Percentiles rank a stretch among this genome's conserved stretches.
phyloP scores from a whole-genome alignment of 2,888 invertebrate species.

The Nemotelus pantherinus region DNA sequence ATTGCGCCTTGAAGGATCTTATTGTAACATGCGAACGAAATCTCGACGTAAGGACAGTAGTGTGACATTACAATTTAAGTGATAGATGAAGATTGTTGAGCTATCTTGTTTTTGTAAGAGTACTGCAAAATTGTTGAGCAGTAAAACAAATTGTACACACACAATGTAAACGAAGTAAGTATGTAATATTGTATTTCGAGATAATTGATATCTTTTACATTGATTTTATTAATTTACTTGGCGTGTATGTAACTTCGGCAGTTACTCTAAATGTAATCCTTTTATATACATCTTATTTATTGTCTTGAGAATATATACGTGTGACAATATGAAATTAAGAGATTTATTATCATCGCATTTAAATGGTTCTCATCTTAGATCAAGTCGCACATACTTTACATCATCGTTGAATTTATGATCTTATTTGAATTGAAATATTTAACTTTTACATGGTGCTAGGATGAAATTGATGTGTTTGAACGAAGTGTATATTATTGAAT shows the following conservation, averaged over 20 bases:
- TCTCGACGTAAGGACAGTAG: too few relatives aligned
- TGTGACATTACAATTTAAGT: slow-evolving; percentile 16
- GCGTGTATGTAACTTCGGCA: slow-evolving; percentile 17
- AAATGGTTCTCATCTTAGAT: too few relatives aligned
- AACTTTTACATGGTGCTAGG: background rate
- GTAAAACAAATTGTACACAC: slow-evolving; percentile 35
- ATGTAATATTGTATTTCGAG: slow-evolving; percentile 41
- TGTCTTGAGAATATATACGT: slow-evolving; percentile 32
- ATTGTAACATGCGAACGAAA: too few relatives aligned
- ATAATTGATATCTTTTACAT: slow-evolving; percentile 37
- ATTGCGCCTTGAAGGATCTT: too few relatives aligned
- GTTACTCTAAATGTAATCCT: slow-evolving; percentile 23
- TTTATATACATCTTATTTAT: slow-evolving; percentile 23
- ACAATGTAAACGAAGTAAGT: slow-evolving; percentile 44
- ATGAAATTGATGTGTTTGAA: background rate
- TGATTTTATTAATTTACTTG: slow-evolving; percentile 28
- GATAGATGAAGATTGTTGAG: background rate
- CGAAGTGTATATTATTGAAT: background rate
- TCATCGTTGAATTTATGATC: too few relatives aligned
- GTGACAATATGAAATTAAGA: slow-evolving; percentile 7
- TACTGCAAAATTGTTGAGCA: slow-evolving; percentile 33
- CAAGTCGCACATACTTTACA: too few relatives aligned
- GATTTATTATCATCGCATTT: slow-evolving; percentile 1
- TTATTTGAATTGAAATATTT: background rate
- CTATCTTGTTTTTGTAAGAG: slow-evolving; percentile 34